Conservation (phyloP, 2,888 invertebrate genomes). For the Hoplodrina blanda region DNA sequence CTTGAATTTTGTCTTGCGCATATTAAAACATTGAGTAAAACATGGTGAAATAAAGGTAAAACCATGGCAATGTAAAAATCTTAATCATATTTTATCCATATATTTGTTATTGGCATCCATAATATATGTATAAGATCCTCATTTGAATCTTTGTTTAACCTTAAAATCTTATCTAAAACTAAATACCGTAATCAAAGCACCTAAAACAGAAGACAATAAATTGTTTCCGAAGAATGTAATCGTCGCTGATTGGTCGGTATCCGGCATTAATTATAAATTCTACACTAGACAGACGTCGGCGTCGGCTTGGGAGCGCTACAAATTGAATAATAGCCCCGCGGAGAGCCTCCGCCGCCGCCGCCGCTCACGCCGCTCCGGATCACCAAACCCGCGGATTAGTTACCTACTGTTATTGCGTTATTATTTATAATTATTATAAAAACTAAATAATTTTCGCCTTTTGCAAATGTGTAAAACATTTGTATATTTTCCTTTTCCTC, state of each 20-base stretch:
- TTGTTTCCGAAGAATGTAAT: conserved; percentile 59
- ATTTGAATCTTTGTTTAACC: not conserved
- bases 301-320: conserved; percentile 49
- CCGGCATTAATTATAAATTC: conserved; percentile 60
- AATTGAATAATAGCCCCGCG: conserved; percentile 70
- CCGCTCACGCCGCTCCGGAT: conserved; percentile 11
- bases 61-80: too few species aligned
- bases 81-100: not conserved
- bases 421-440: conserved; percentile 1
- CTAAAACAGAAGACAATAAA: conserved; percentile 48
- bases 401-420: conserved; percentile 9
- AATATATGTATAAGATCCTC: conserved; percentile 9
- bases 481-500: not conserved
- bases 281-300: conserved; percentile 44
- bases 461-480: too few species aligned
- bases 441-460: not conserved
- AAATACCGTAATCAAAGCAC: conserved; percentile 25
- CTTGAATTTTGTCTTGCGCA: not conserved
- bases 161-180: conserved; percentile 2
- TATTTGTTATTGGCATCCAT: not conserved
- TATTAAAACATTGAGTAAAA: not conserved
- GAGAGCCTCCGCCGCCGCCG: conserved; percentile 32
- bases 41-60: not conserved
- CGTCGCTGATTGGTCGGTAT: conserved; percentile 52
- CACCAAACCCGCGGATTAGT: not conserved